These are phyloP conservation scores for Alloplasta piceator DNA, from an alignment of 2,888 invertebrate species.

Conservation along the genomic window DNA sequence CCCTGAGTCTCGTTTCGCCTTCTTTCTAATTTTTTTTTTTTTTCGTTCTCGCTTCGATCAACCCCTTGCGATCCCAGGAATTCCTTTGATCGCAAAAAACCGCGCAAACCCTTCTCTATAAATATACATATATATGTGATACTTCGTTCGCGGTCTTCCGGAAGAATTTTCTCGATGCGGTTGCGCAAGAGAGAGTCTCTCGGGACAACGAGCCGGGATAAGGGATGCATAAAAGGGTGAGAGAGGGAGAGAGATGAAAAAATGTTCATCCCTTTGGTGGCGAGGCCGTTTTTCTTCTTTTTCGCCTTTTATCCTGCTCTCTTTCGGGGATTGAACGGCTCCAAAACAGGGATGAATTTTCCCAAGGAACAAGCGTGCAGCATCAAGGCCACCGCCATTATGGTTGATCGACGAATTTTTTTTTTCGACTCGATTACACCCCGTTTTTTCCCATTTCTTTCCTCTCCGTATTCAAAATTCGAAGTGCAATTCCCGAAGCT, in stretches of 20 bases:
- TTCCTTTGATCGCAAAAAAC: slow-evolving; percentile 42
- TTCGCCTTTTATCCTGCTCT: slow-evolving; percentile 1
- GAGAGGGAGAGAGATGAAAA: slow-evolving; percentile 14
- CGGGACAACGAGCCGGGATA: slow-evolving; percentile 36
- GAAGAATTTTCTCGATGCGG: slow-evolving; percentile 62
- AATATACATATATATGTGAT: neutral
- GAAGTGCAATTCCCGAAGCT: neutral
- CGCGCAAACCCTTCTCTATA: slow-evolving; percentile 48
- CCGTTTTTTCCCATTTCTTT: slow-evolving; percentile 16
- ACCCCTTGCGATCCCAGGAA: slow-evolving; percentile 25
- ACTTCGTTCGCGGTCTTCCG: slow-evolving; percentile 62
- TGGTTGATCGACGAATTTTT: slow-evolving; percentile 38
- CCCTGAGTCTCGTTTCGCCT: slow-evolving; percentile 28
- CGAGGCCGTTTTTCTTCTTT: slow-evolving; percentile 25
- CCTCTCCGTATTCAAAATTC: slow-evolving; percentile 3
- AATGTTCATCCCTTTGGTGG: slow-evolving; percentile 23
- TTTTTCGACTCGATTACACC: neutral
- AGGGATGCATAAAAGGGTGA: slow-evolving; percentile 11
- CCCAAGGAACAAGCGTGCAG: slow-evolving; percentile 31
- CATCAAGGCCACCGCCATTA: slow-evolving; percentile 8
- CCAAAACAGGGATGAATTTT: slow-evolving; percentile 55
- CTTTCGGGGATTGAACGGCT: neutral
- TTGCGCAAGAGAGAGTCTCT: slow-evolving; percentile 18
- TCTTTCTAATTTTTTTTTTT: slow-evolving; percentile 23
- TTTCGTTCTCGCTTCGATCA: slow-evolving; percentile 44